Base-by-base conservation (phyloP, 2,797 vertebrate genomes). In the Chanos chanos region DNA sequence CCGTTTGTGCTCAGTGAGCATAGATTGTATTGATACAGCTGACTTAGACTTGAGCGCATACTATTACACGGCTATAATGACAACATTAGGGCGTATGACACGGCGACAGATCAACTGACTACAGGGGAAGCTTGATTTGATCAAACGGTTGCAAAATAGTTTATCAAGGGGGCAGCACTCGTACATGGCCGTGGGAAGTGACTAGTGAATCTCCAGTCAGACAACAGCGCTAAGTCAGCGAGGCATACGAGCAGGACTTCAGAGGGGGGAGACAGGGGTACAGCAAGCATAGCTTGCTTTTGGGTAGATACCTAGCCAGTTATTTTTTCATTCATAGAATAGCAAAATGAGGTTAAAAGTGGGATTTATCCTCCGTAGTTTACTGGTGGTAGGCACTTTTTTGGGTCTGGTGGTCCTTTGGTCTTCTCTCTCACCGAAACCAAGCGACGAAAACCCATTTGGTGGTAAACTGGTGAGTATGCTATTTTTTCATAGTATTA, bases 281-380 rank as follows among this genome's bases (percentile, higher is more conserved):
- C n/a, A n/a, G n/a, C n/a, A 41, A 43, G 40, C 22, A 43, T 19
- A n/a, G n/a, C n/a, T 58, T 58, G 24, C 66, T 48, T 63, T 61
- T 57, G 41, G 39, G 47, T n/a, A 40, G 27, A 64, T 33, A 45
- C 61, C 55, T 22, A 49, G 33, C 19, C 8, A 30, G 36, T 30
- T 15, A 7, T 25, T 2, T 36, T 41, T 34, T 63, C 16, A 28
- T 37, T 49, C 30, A 21, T 21, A 27, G 3, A 25, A 30, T 47
- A 25, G 5, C 72, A 89, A 78, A 74, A 97, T 97, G 95, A 92
- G 94, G 82, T 77, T 97, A 65, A 96, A 94, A 85, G 80, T 92
- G 9, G 94, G 94, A 24, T 93, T 96, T 76, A 71, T 96, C 68
- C 77, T 95, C 39, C 92, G 94, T 72, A 93, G 92, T 78, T 55